Conservation (phyloP, 2,113 vertebrate species). For the Otolemur garnettii region DNA sequence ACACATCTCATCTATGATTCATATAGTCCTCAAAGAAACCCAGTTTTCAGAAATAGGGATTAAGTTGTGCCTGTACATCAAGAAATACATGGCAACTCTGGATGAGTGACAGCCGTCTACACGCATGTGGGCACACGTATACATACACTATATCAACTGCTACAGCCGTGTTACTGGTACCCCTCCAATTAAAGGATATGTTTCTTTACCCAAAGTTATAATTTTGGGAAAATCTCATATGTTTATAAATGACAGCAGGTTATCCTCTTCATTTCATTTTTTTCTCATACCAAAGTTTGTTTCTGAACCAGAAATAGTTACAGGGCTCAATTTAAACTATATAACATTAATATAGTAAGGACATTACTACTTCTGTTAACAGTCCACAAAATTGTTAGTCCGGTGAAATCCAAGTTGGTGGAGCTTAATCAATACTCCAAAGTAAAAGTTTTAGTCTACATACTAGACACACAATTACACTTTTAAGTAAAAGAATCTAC, state of each 20-base stretch:
- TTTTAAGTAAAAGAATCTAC: slow-evolving; percentile 51
- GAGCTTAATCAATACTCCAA: background rate
- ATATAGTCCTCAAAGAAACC: background rate
- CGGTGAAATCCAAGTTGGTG: background rate
- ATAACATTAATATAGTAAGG: background rate
- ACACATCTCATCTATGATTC: background rate
- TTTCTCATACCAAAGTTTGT: slow-evolving; percentile 46
- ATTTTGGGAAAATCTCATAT: slow-evolving; percentile 46
- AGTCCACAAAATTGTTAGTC: slow-evolving; percentile 7
- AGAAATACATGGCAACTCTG: slow-evolving; percentile 20
- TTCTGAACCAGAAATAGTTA: slow-evolving; percentile 53
- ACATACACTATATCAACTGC: background rate
- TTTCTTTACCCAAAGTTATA: slow-evolving; percentile 30
- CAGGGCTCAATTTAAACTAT: background rate
- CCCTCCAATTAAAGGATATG: slow-evolving; percentile 2
- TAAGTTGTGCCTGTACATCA: background rate
- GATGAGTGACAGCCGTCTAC: background rate
- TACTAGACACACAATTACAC: background rate
- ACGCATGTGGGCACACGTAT: background rate
- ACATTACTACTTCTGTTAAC: background rate
- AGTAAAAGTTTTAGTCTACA: background rate
- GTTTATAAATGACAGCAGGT: slow-evolving; percentile 4
- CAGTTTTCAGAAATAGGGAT: background rate
- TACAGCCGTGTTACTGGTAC: background rate
- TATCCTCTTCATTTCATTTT: slow-evolving; percentile 46